phyloP scores from a whole-genome alignment of 2,888 invertebrate genomes.

The Trichogramma evanescens region DNA sequence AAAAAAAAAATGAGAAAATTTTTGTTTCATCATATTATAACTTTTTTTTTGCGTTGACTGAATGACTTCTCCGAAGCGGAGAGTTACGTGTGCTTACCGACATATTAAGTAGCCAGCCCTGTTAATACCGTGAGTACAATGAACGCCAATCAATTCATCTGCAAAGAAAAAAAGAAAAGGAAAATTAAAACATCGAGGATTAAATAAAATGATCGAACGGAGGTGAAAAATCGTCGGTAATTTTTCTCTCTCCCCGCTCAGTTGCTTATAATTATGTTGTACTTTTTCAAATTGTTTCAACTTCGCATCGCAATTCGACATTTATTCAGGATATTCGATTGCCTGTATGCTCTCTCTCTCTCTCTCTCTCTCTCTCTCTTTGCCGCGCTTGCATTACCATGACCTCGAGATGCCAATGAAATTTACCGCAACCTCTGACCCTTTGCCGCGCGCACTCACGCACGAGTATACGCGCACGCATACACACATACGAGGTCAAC shows the following conservation, averaged over 20 bases:
- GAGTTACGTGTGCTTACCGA: constrained; percentile 47
- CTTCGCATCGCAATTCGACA: neutral
- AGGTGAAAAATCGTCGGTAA: too few relatives aligned
- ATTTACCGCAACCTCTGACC: constrained; percentile 2
- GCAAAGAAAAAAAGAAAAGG: constrained; percentile 33
- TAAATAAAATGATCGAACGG: too few relatives aligned
- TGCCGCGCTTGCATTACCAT: neutral
- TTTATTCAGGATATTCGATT: neutral
- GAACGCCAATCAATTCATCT: constrained; percentile 69
- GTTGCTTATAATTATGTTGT: neutral
- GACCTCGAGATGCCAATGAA: neutral
- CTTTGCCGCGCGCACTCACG: neutral
- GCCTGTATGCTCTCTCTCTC: neutral
- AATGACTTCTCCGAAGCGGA: neutral
- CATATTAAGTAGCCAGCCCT: constrained; percentile 75
- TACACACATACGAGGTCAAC: neutral
- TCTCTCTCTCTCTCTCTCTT: neutral
- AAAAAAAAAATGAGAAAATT: neutral
- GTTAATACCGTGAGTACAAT: constrained; percentile 77
- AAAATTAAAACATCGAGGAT: neutral
- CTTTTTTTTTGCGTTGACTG: neutral
- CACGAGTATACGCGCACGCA: too few relatives aligned
- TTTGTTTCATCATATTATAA: neutral
- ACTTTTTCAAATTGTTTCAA: neutral
- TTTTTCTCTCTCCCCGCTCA: neutral